Conservation (phyloP, 2,888 invertebrate species). For the Cynaeus angustus region DNA sequence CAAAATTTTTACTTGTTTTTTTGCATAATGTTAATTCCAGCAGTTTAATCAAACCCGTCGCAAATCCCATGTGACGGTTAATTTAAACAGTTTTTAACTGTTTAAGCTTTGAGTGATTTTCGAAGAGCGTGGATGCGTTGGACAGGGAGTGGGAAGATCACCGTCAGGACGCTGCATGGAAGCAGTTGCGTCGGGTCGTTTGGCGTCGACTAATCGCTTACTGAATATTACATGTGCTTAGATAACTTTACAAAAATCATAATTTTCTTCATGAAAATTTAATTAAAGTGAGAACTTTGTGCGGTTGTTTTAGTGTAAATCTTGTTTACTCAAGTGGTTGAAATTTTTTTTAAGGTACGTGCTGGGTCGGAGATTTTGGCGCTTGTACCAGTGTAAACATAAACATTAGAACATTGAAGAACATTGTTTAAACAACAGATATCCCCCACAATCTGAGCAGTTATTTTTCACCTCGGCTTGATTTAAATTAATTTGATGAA, state of each 20-base stretch:
- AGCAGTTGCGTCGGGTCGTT: slow-evolving; percentile 54
- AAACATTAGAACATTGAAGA: too few relatives aligned
- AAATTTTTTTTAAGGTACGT: slow-evolving; percentile 30
- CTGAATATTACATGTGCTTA: slow-evolving; percentile 32
- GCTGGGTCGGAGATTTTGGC: background rate
- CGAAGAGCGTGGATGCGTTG: slow-evolving; percentile 41
- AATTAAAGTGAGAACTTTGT: slow-evolving; percentile 20
- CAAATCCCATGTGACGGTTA: slow-evolving; percentile 1
- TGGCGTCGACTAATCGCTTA: slow-evolving; percentile 52
- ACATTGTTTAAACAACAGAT: too few relatives aligned
- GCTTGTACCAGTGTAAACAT: too few relatives aligned
- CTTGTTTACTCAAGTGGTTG: slow-evolving; percentile 13
- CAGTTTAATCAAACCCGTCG: background rate
- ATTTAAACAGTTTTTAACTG: slow-evolving; percentile 41
- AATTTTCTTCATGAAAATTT: background rate
- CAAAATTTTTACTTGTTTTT: background rate
- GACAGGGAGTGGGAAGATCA: slow-evolving; percentile 50
- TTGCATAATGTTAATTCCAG: too few relatives aligned
- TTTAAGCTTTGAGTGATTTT: slow-evolving; percentile 28
- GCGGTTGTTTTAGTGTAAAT: slow-evolving; percentile 14
- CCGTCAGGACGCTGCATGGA: slow-evolving; percentile 53
- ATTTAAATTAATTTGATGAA: too few relatives aligned
- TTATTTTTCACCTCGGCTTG: too few relatives aligned
- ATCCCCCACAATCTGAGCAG: too few relatives aligned
- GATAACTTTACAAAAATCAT: slow-evolving; percentile 19